Percentiles rank a stretch among this genome's conserved stretches.
Evolutionary conservation across 2,888 invertebrate genomes (phyloP).

Genomic region (Brachylomia viminalis): DNA sequence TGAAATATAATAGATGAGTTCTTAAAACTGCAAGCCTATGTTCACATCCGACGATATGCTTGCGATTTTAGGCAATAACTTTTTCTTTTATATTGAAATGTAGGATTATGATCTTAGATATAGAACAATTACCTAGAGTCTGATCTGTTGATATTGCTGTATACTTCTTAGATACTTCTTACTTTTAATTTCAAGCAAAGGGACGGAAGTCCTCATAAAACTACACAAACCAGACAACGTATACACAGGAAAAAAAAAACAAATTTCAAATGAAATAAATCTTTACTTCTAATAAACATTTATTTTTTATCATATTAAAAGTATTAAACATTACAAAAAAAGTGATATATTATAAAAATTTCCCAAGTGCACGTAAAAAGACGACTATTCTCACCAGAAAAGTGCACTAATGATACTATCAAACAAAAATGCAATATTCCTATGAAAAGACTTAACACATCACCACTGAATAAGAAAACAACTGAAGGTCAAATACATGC

Average conservation of each 20-base stretch:
- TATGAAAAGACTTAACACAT: slow-evolving; percentile 6
- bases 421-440: slow-evolving; percentile 6
- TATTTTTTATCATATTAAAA: slow-evolving; percentile 6
- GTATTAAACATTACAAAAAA: slow-evolving; percentile 8
- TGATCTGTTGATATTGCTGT: slow-evolving; percentile 1
- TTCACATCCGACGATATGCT: slow-evolving; percentile 1
- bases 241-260: neutral
- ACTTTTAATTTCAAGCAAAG: slow-evolving; percentile 4
- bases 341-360: slow-evolving; percentile 2
- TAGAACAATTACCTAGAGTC: neutral
- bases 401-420: slow-evolving; percentile 2
- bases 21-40: slow-evolving; percentile 6
- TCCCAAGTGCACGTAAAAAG: slow-evolving; percentile 5
- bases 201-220: slow-evolving; percentile 8
- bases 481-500: slow-evolving; percentile 6
- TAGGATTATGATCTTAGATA: slow-evolving; percentile 3
- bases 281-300: slow-evolving; percentile 6
- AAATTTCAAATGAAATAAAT: neutral
- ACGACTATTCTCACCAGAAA: slow-evolving; percentile 11
- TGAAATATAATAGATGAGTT: slow-evolving; percentile 8
- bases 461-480: slow-evolving; percentile 5
- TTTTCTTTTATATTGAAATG: slow-evolving; percentile 9
- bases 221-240: neutral
- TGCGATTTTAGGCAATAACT: neutral
- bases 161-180: slow-evolving; percentile 4